A percentile compares a stretch with the other conserved stretches of the same genome.
Evolutionary conservation across 92 coral and sea anemone genomes (phyloP).

Genomic region (Epizoanthus fatuus): DNA sequence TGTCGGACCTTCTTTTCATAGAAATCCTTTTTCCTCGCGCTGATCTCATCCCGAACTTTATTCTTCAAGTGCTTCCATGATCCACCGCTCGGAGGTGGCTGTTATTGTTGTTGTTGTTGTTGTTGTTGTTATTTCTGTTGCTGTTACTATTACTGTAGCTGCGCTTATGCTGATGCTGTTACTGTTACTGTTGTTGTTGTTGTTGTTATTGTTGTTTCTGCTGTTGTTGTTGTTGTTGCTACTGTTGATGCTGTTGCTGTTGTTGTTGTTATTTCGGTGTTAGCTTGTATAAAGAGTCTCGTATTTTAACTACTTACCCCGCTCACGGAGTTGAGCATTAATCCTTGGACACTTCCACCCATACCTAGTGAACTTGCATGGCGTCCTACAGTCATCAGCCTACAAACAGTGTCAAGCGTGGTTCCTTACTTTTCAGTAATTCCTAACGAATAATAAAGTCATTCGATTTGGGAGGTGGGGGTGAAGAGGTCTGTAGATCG

Average conservation of each 20-base stretch:
- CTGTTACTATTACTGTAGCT: neutral
- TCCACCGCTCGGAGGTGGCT: too few species aligned
- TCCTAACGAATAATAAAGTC: neutral
- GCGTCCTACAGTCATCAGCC: slow-evolving; percentile 14
- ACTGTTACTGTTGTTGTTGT: neutral
- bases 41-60: too few species aligned
- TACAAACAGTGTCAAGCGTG: neutral
- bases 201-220: neutral
- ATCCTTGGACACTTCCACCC: slow-evolving; percentile 2
- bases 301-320: neutral
- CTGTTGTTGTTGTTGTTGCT: neutral
- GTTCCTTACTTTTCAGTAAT: neutral
- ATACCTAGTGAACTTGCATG: neutral
- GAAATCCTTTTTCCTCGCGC: too few species aligned
- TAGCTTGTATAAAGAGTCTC: too few species aligned
- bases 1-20: too few species aligned
- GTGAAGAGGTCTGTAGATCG: too few species aligned
- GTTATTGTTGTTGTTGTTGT: neutral
- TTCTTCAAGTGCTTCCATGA: too few species aligned
- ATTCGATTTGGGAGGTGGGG: neutral
- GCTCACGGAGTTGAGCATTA: neutral
- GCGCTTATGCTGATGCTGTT: neutral
- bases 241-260: neutral
- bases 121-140: too few species aligned
- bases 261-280: neutral